Evolutionary conservation across 2,888 invertebrate genomes (phyloP).

Genomic region (Andrena dorsata): DNA sequence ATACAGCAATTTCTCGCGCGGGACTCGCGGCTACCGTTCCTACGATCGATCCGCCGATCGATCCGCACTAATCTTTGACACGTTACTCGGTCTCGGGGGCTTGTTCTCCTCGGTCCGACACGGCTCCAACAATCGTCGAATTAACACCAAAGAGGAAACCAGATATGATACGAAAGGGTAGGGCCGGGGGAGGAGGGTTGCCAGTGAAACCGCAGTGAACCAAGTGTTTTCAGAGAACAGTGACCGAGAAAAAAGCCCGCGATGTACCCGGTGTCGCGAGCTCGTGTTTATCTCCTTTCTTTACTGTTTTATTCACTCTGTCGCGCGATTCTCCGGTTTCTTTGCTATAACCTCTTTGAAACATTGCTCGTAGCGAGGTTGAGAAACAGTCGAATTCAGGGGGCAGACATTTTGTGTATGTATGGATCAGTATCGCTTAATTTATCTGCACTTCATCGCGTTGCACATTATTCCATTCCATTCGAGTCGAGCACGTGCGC

Average conservation of each 20-base stretch:
- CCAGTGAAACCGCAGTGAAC: conserved; percentile 19
- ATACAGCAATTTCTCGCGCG: conserved; percentile 18
- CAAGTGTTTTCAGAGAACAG: conserved; percentile 11
- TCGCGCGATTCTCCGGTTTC: neutral
- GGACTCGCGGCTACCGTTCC: conserved; percentile 1
- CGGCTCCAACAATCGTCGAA: conserved; percentile 14
- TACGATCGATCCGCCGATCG: conserved; percentile 19
- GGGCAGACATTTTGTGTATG: neutral
- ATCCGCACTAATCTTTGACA: conserved; percentile 19
- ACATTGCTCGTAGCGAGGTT: neutral
- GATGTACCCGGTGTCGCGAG: neutral
- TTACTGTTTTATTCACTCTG: neutral
- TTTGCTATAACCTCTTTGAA: neutral
- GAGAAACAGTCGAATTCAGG: neutral
- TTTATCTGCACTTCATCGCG: neutral
- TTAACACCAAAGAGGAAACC: conserved; percentile 20
- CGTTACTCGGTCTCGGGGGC: conserved; percentile 1
- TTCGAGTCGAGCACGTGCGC: neutral
- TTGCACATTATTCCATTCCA: neutral
- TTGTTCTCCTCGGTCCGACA: neutral
- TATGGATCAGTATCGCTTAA: neutral
- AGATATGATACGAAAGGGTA: conserved; percentile 26
- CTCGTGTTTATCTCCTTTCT: neutral
- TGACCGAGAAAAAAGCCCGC: conserved; percentile 18
- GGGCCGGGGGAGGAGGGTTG: neutral